Base-by-base conservation (phyloP, 2,113 vertebrate genomes). In the Semicossyphus pulcher region DNA sequence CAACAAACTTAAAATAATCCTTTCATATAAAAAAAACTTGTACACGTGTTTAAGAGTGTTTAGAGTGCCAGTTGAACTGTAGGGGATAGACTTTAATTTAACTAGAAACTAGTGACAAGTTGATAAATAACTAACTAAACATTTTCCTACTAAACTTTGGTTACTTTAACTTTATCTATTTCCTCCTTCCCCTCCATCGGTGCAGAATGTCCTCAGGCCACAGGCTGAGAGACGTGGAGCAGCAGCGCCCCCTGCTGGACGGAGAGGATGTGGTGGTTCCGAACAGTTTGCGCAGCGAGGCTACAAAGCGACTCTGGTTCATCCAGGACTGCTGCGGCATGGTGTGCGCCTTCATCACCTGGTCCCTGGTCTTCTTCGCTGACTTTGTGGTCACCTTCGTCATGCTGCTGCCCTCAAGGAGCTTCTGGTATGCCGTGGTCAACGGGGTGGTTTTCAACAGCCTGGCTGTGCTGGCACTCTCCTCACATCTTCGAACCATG, bases 361-460 rank as follows among this genome's bases (percentile, higher is more conserved):
- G 76, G 76, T 59, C 21, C 60, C 76, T 78, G 21, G 76, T 78
- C 36, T 53, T 78, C 29, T 78, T 25, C 16, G 76, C 67, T 0
- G 67, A 78, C 67, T 78, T 78, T 2, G 76, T 78, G 52, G 76
- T 78, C 12, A 78, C 67, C 52, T 78, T 78, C 25, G 76, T 78
- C 41, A 65, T 78, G 67, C 67, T 78, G 76, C 76, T 78, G 61
- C 76, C 76, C 10, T 78, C 76, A 36, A 36, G 67, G 60, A 78
- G 67, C 53, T 71, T 78, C 59, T 78, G 60, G 67, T 72, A 65
- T 15, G 76, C 76, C 10, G 76, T 78, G 36, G 29, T 78, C 44
- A 71, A 78, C n/a, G 76, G 76, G 1, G 67, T 72, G 29, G 2
- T 45, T 14, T 78, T 78, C 76, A 78, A 78, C 67, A 72, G 67